These are phyloP conservation scores for Netelia virgata DNA, from an alignment of 2,888 invertebrate genomes.

Conservation along the genomic window DNA sequence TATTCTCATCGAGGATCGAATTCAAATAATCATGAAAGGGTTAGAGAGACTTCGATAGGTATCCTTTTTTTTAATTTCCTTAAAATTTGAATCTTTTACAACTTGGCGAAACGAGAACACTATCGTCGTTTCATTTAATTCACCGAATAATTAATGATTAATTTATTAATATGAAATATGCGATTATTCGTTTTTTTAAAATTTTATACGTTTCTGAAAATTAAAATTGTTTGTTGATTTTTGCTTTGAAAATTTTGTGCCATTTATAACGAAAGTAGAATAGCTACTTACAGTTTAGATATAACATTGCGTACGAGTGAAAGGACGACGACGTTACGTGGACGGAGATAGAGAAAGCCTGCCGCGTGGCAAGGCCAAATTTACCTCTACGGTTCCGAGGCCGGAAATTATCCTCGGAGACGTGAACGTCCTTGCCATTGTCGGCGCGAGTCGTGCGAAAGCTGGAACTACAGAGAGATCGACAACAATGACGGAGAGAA, in stretches of 20 bases:
- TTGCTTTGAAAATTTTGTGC: not conserved
- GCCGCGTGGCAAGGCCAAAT: conserved; percentile 61
- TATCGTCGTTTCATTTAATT: too few species aligned
- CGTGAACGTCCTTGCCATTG: conserved; percentile 39
- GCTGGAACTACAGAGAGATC: conserved; percentile 24
- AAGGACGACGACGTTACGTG: not conserved
- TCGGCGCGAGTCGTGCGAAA: conserved; percentile 18
- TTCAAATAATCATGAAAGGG: not conserved
- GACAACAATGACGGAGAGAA: conserved; percentile 51
- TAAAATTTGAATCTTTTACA: too few species aligned
- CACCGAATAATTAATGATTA: too few species aligned
- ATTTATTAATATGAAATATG: too few species aligned
- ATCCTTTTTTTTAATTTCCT: not conserved
- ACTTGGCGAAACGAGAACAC: too few species aligned
- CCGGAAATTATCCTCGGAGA: conserved; percentile 70
- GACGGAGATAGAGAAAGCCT: not conserved
- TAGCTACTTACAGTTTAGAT: not conserved
- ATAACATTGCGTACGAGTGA: conserved; percentile 16
- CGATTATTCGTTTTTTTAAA: too few species aligned
- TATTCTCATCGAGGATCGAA: not conserved
- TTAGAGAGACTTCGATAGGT: not conserved
- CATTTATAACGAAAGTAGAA: not conserved
- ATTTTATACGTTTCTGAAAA: too few species aligned
- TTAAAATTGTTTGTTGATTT: too few species aligned
- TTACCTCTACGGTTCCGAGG: conserved; percentile 64